Evolutionary conservation across 2,797 vertebrate genomes (phyloP).

Genomic region (Pteropus rufus): DNA sequence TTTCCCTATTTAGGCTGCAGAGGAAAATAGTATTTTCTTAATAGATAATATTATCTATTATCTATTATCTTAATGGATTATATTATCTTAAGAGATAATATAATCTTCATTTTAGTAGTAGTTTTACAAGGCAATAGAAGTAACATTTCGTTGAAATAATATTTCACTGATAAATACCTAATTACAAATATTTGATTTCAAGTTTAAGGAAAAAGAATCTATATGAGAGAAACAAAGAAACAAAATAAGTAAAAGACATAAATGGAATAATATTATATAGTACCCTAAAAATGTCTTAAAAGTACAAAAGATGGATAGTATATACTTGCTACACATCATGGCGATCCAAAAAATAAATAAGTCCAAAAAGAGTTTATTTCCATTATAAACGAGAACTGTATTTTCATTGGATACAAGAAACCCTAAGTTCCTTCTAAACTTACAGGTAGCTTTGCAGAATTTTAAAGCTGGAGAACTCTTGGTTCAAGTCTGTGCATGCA

Average conservation of each 20-base stretch:
- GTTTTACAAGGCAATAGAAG: not conserved
- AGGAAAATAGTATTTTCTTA: constrained; percentile 17
- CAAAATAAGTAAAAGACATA: not conserved
- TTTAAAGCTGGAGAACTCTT: not conserved
- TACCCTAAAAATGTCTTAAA: not conserved
- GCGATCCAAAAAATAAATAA: not conserved
- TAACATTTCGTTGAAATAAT: constrained; percentile 31
- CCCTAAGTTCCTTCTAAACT: not conserved
- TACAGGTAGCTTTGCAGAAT: not conserved
- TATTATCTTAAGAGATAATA: not conserved
- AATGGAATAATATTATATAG: not conserved
- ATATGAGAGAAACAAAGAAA: not conserved
- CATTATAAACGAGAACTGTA: not conserved
- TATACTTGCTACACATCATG: not conserved
- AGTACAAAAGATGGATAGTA: not conserved
- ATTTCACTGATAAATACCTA: not conserved
- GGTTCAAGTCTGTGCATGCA: not conserved
- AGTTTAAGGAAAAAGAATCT: not conserved
- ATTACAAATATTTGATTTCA: not conserved
- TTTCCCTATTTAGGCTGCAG: not conserved
- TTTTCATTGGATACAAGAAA: not conserved
- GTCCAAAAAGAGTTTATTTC: not conserved
- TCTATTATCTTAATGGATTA: no score
- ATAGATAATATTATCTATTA: not conserved
- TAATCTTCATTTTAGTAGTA: constrained; percentile 11